phyloP scores from a whole-genome alignment of 2,888 invertebrate species.

The Drosophila putrida region DNA sequence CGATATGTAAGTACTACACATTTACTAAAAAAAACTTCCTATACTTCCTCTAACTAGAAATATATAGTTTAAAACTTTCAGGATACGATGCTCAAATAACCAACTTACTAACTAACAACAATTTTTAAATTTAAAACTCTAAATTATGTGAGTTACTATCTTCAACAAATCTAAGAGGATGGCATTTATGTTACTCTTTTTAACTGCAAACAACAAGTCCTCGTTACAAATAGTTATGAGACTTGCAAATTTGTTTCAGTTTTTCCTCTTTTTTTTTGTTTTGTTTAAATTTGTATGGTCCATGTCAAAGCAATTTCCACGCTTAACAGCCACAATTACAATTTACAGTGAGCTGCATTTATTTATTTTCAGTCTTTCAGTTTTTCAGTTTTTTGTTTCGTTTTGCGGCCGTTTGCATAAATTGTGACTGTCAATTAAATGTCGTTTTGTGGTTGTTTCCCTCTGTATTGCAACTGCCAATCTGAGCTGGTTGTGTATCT shows the following conservation, averaged over 20 bases:
- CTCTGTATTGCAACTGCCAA: conserved; percentile 65
- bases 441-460: conserved; percentile 54
- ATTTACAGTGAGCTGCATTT: conserved; percentile 46
- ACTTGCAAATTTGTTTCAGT: conserved; percentile 2
- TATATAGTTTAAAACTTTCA: no score
- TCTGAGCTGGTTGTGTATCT: conserved; percentile 37
- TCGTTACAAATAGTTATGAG: not conserved
- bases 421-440: conserved; percentile 78
- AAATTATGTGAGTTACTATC: not conserved
- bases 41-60: no score
- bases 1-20: no score
- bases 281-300: conserved; percentile 33
- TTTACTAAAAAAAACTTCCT: no score
- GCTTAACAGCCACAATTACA: conserved; percentile 48
- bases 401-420: conserved; percentile 75
- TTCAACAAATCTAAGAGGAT: not conserved
- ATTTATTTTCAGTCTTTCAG: conserved; percentile 18
- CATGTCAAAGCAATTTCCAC: conserved; percentile 51
- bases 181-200: not conserved
- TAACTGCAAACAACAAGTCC: not conserved
- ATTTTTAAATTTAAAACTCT: not conserved
- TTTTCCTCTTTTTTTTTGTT: not conserved
- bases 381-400: conserved; percentile 7
- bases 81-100: no score
- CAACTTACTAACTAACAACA: no score